phyloP scores from a whole-genome alignment of 2,113 vertebrate species.

The Hyperoodon ampullatus region DNA sequence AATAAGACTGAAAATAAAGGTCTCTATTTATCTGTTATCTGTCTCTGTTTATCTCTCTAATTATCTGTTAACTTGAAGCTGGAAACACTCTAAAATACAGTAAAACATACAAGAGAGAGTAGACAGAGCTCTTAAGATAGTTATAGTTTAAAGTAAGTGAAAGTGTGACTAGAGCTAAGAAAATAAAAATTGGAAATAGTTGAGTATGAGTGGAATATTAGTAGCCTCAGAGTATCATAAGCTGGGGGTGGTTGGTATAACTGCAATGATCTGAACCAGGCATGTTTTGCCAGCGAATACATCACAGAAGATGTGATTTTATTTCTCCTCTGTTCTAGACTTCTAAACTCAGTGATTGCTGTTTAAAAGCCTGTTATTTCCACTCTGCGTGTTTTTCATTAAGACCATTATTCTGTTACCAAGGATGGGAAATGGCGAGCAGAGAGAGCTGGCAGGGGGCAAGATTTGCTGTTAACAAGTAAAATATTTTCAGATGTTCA shows the following conservation, averaged over 20 bases:
- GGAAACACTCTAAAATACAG: not conserved
- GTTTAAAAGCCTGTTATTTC: constrained; percentile 38
- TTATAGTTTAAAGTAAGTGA: not conserved
- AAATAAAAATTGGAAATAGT: not conserved
- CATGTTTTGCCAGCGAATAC: not conserved
- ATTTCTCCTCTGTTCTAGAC: not conserved
- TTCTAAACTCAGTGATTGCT: not conserved
- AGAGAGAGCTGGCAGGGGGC: not conserved
- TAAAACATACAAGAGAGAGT: not conserved
- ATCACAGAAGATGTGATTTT: not conserved
- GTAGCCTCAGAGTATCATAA: not conserved
- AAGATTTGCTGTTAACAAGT: constrained; percentile 23
- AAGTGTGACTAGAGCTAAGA: not conserved
- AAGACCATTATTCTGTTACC: constrained; percentile 25
- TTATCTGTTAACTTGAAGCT: not conserved
- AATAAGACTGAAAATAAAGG: not conserved
- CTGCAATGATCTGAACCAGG: not conserved
- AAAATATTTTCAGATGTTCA: constrained; percentile 59
- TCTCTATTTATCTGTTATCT: not conserved
- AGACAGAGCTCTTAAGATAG: not conserved
- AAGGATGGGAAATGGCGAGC: constrained; percentile 11
- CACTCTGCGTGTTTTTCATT: constrained; percentile 59
- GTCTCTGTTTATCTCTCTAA: no score
- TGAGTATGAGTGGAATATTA: not conserved
- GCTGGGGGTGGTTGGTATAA: not conserved